phyloP scores from a whole-genome alignment of 2,797 vertebrate species.

The Coreius guichenoti region DNA sequence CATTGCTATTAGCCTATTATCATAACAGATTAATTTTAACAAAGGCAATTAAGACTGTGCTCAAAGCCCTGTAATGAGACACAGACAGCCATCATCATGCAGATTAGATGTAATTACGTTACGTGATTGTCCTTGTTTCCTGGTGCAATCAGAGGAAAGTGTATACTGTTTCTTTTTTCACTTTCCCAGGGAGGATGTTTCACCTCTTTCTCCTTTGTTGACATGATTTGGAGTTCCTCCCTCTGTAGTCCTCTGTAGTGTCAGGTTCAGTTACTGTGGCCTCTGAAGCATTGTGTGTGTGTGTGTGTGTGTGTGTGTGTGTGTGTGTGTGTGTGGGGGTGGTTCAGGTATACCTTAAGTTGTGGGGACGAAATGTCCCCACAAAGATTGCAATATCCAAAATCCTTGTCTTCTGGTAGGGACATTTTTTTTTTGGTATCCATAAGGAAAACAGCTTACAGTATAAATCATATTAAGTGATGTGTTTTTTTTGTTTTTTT shows the following conservation, averaged over 20 bases:
- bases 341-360: too few species aligned
- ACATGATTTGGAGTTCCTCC: conserved; percentile 15
- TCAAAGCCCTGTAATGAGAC: conserved; percentile 50
- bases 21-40: conserved; percentile 47
- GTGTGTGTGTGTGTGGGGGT: neutral
- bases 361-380: too few species aligned
- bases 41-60: conserved; percentile 54
- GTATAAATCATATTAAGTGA: too few species aligned
- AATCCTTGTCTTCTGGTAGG: too few species aligned
- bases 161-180: conserved; percentile 21
- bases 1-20: conserved; percentile 42
- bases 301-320: neutral
- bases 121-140: conserved; percentile 44
- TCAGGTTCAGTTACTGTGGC: conserved; percentile 4
- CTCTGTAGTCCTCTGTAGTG: neutral
- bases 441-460: too few species aligned
- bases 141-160: conserved; percentile 32
- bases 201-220: conserved; percentile 22
- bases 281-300: neutral
- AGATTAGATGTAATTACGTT: conserved; percentile 58
- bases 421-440: too few species aligned
- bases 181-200: neutral
- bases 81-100: conserved; percentile 51
- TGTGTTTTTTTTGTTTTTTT: too few species aligned
- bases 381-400: too few species aligned